These are phyloP conservation scores for Parnassius orleans DNA, from an alignment of 2,888 invertebrate genomes.

Conservation along the genomic window DNA sequence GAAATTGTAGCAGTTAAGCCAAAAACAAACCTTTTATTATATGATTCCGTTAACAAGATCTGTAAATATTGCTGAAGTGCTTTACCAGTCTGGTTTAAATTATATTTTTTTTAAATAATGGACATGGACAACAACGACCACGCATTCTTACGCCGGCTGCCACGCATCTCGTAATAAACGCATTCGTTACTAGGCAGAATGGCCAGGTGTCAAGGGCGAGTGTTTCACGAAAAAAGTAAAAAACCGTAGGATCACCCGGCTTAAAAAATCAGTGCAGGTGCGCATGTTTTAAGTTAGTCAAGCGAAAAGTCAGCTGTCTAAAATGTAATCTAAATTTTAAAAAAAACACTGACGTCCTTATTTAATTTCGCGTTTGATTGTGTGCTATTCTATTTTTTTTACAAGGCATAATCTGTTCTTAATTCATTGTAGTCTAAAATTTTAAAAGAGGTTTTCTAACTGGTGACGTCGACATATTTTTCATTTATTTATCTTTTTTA, in stretches of 20 bases:
- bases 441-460: too few species aligned
- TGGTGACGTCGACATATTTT: too few species aligned
- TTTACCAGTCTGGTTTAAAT: not conserved
- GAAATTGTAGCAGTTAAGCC: too few species aligned
- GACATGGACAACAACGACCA: conserved; percentile 29
- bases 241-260: conserved; percentile 58
- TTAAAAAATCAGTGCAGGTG: conserved; percentile 77
- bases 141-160: conserved; percentile 53
- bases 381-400: conserved; percentile 1
- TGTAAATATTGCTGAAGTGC: not conserved
- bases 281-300: conserved; percentile 51
- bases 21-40: too few species aligned
- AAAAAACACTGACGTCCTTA: conserved; percentile 37
- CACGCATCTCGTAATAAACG: conserved; percentile 47
- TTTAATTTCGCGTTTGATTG: conserved; percentile 9
- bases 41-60: not conserved
- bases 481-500: too few species aligned
- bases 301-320: conserved; percentile 70
- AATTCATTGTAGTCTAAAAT: too few species aligned
- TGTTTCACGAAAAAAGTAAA: conserved; percentile 58
- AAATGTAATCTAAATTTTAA: conserved; percentile 51
- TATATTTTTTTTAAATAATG: conserved; percentile 46
- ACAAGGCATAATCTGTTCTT: too few species aligned
- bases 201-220: conserved; percentile 66
- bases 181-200: conserved; percentile 51